These are phyloP conservation scores for Sorex fumeus DNA, from an alignment of 2,113 vertebrate genomes.

Conservation along the genomic window DNA sequence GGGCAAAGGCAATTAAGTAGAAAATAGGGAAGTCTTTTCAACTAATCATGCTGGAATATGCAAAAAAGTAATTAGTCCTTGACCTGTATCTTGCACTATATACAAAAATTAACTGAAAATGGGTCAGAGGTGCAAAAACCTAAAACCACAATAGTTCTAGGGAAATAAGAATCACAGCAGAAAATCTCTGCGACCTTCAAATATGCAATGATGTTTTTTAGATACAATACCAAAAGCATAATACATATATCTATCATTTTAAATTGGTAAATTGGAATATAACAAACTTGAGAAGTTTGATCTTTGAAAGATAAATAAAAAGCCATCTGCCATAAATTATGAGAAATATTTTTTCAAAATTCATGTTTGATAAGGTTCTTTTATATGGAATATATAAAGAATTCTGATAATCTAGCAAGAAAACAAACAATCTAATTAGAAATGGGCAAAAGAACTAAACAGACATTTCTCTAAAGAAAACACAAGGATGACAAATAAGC, in stretches of 20 bases:
- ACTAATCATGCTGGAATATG: background rate
- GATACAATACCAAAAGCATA: background rate
- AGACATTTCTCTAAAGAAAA: constrained; percentile 10
- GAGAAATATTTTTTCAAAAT: background rate
- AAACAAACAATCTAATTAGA: background rate
- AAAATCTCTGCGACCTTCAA: constrained; percentile 14
- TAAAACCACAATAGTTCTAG: background rate
- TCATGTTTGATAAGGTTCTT: background rate
- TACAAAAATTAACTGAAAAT: constrained; percentile 1
- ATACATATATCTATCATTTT: no score
- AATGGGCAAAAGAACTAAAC: background rate
- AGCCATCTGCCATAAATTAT: background rate
- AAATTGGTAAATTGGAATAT: background rate
- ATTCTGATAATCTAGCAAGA: background rate
- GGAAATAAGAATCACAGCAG: background rate
- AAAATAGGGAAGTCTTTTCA: background rate
- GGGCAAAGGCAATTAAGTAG: constrained; percentile 25
- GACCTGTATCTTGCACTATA: background rate
- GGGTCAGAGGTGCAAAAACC: background rate
- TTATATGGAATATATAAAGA: background rate
- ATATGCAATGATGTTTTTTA: background rate
- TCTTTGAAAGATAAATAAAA: constrained; percentile 4
- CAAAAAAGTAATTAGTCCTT: background rate
- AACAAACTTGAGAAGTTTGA: background rate
- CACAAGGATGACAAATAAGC: background rate